A percentile compares a stretch with the other conserved stretches of the same genome.
These are phyloP conservation scores for Paramormyrops kingsleyae DNA, from an alignment of 2,113 vertebrate genomes.

Conservation along the genomic window DNA sequence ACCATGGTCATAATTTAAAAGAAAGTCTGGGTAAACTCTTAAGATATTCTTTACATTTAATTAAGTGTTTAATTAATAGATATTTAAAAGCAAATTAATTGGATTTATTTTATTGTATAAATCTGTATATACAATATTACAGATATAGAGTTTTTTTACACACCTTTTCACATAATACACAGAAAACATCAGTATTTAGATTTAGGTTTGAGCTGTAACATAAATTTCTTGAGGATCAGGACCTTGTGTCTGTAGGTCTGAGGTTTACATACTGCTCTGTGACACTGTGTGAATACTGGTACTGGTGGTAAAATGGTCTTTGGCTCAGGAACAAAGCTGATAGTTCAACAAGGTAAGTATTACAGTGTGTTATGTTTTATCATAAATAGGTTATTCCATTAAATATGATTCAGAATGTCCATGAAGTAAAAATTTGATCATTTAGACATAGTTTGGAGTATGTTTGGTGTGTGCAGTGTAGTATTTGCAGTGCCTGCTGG, in stretches of 20 bases:
- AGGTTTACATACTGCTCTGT: conserved; percentile 10
- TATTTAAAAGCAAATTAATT: background rate
- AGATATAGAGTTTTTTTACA: background rate
- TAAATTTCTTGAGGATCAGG: background rate
- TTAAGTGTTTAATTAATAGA: background rate
- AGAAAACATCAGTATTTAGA: background rate
- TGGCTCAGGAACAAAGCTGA: conserved; percentile 11
- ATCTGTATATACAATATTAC: background rate
- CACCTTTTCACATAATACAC: background rate
- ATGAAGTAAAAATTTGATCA: background rate
- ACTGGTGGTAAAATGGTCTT: background rate
- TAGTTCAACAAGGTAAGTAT: conserved; percentile 13
- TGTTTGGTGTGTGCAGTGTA: background rate
- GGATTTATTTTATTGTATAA: background rate
- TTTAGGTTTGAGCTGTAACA: background rate
- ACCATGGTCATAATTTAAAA: background rate
- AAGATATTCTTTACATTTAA: background rate
- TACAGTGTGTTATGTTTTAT: background rate
- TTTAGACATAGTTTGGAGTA: background rate
- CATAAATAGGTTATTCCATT: background rate
- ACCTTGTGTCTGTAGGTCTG: background rate
- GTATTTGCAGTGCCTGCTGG: background rate
- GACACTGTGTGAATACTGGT: conserved; percentile 14
- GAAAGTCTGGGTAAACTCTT: background rate
- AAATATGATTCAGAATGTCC: background rate